These are phyloP conservation scores for Pygoscelis antarcticus DNA, from an alignment of 2,113 vertebrate genomes.

Conservation along the genomic window DNA sequence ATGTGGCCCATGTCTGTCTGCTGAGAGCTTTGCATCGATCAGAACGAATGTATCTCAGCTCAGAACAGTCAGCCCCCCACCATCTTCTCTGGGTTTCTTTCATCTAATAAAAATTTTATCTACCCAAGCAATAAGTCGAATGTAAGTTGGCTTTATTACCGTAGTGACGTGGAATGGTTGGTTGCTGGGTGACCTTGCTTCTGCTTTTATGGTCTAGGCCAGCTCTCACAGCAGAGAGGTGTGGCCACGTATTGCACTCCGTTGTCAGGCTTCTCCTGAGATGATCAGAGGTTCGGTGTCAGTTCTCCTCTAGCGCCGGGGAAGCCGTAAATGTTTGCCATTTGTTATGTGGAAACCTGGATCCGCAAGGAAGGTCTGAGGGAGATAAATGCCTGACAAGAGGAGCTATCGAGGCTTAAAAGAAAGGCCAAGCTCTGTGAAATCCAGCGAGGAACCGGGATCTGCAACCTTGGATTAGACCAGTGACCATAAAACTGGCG, in stretches of 20 bases:
- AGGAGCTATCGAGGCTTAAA: not conserved
- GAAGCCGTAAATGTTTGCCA: not conserved
- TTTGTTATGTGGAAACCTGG: not conserved
- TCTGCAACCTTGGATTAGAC: conserved; percentile 41
- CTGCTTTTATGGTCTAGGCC: conserved; percentile 67
- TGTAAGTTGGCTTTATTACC: conserved; percentile 64
- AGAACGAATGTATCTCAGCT: not conserved
- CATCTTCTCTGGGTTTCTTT: not conserved
- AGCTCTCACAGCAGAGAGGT: conserved; percentile 59
- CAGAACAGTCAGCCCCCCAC: not conserved
- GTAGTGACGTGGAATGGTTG: conserved; percentile 49
- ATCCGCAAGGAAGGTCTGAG: not conserved
- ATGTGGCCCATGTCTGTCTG: rapidly evolving
- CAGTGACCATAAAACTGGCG: not conserved
- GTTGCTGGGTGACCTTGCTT: conserved; percentile 73
- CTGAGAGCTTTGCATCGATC: not conserved
- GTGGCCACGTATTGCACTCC: not conserved
- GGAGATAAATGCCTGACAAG: not conserved
- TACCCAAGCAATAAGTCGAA: conserved; percentile 9
- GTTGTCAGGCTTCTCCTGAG: conserved; percentile 37
- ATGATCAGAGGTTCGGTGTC: not conserved
- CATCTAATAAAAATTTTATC: conserved; percentile 31
- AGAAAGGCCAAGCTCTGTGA: not conserved
- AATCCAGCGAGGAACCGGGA: not conserved
- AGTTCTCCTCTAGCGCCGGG: not conserved